A percentile compares a stretch with the other conserved stretches of the same genome.
phyloP scores from a whole-genome alignment of 2,888 invertebrate species.

The Meandrusa payeni region DNA sequence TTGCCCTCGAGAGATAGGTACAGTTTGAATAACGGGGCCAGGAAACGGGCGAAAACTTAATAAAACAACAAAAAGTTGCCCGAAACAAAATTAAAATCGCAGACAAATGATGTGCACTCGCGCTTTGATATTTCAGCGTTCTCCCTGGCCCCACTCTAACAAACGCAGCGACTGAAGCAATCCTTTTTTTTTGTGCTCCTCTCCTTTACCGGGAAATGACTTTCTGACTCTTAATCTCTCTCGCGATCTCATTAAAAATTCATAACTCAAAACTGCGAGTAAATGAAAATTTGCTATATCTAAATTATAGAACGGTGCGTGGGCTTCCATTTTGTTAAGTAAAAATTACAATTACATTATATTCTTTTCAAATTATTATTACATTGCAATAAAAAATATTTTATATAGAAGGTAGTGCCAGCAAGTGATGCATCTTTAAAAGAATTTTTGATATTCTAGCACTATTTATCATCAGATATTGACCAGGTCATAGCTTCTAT shows the following conservation, averaged over 20 bases:
- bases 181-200: conserved; percentile 64
- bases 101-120: conserved; percentile 19
- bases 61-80: conserved; percentile 20
- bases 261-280: conserved; percentile 81
- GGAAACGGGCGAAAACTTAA: conserved; percentile 33
- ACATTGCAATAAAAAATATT: too few relatives aligned
- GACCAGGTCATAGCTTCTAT: too few relatives aligned
- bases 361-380: too few relatives aligned
- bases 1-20: conserved; percentile 70
- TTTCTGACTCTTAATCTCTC: conserved; percentile 82
- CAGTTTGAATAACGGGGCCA: conserved; percentile 43
- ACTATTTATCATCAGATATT: too few relatives aligned
- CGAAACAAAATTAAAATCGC: conserved; percentile 28
- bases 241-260: conserved; percentile 83
- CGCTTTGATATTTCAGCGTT: conserved; percentile 30
- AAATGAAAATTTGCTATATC: conserved; percentile 69
- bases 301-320: conserved; percentile 36
- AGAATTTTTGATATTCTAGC: too few relatives aligned
- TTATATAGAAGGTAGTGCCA: too few relatives aligned
- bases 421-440: too few relatives aligned
- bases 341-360: neutral
- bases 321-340: conserved; percentile 6
- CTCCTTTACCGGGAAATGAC: conserved; percentile 80
- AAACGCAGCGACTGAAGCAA: conserved; percentile 65
- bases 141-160: conserved; percentile 53